Evolutionary conservation across 2,797 vertebrate species (phyloP).

Genomic region (Pseudomugil gertrudae): DNA sequence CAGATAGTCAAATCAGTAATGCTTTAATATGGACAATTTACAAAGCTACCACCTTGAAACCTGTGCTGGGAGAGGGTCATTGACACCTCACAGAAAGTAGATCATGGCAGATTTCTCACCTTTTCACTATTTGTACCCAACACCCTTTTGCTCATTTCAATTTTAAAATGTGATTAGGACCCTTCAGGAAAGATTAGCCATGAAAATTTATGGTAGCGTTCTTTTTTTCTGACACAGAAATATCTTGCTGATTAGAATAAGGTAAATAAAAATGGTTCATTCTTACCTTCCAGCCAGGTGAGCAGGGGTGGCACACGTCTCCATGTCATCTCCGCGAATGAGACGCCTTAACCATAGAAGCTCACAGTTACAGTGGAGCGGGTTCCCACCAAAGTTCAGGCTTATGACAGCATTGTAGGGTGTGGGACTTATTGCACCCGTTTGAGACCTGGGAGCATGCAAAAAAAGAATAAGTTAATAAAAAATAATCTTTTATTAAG

Average conservation of each 20-base stretch:
- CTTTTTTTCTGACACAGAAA: background rate
- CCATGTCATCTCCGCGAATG: slow-evolving; percentile 89
- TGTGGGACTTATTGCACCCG: slow-evolving; percentile 87
- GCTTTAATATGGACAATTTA: slow-evolving; percentile 15
- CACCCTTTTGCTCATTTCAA: slow-evolving; percentile 13
- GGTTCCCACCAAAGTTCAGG: slow-evolving; percentile 92
- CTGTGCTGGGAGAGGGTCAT: slow-evolving; percentile 40
- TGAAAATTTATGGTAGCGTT: background rate
- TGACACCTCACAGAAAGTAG: slow-evolving; percentile 18
- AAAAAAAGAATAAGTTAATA: background rate
- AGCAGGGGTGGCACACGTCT: slow-evolving; percentile 89
- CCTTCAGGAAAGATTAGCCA: slow-evolving; percentile 6
- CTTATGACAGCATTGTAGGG: slow-evolving; percentile 86
- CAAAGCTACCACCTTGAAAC: slow-evolving; percentile 12
- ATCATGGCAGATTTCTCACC: background rate
- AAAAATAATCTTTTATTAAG: background rate
- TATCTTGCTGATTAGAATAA: background rate
- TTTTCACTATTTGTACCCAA: background rate
- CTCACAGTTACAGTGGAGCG: slow-evolving; percentile 94
- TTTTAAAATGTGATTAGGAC: slow-evolving; percentile 17
- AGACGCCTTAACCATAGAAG: slow-evolving; percentile 91
- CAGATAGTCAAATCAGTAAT: slow-evolving; percentile 22
- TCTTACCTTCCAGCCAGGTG: slow-evolving; percentile 84
- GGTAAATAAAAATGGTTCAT: background rate
- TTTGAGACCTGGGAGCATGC: slow-evolving; percentile 83